Percentiles rank a stretch among this genome's conserved stretches.
phyloP scores from a whole-genome alignment of 1,140 invertebrate species.

The Delia radicum region DNA sequence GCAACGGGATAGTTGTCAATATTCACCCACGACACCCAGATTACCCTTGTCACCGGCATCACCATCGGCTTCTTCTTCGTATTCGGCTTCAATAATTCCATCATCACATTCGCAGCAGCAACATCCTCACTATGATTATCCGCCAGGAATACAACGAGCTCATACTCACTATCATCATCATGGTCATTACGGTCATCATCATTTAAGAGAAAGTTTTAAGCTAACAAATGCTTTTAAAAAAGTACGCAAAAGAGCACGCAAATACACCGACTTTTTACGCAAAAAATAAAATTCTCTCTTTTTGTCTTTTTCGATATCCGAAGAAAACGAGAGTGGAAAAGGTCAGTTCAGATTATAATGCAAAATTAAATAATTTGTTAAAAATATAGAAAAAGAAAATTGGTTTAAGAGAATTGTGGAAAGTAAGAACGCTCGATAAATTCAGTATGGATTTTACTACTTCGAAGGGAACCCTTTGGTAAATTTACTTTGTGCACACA shows the following conservation, averaged over 20 bases:
- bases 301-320: background rate
- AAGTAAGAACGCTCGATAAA: background rate
- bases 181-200: constrained; percentile 35
- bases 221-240: constrained; percentile 47
- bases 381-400: background rate
- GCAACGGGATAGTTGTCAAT: constrained; percentile 34
- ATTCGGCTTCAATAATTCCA: constrained; percentile 44
- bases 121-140: constrained; percentile 30
- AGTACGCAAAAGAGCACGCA: constrained; percentile 54
- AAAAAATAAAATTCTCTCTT: constrained; percentile 41
- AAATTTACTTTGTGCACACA: no score
- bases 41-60: constrained; percentile 42
- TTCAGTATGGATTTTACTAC: no score
- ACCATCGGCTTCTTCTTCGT: constrained; percentile 30
- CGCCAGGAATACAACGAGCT: constrained; percentile 1
- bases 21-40: constrained; percentile 25
- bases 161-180: constrained; percentile 32
- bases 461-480: no score
- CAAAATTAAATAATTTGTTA: no score
- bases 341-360: no score
- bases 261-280: constrained; percentile 53
- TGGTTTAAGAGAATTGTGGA: background rate
- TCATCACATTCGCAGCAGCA: constrained; percentile 36
- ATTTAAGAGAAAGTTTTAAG: constrained; percentile 39
- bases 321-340: no score